Percentiles rank a stretch among this genome's conserved stretches.
Evolutionary conservation across 2,888 invertebrate species (phyloP).

Genomic region (Mamestra brassicae): DNA sequence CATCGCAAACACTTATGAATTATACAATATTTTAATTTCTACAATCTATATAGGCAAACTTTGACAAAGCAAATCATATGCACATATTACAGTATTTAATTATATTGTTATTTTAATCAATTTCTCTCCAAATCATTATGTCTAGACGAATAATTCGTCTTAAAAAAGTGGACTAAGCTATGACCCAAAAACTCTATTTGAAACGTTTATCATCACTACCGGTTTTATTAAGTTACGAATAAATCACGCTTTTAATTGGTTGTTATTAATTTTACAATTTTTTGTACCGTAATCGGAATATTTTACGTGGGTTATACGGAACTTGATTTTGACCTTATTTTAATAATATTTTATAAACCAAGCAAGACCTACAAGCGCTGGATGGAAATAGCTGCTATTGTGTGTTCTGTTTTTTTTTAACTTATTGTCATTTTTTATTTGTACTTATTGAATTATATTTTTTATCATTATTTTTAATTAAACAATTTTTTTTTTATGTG

Average conservation of each 20-base stretch:
- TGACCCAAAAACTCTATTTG: neutral
- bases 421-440: too few species aligned
- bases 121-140: neutral
- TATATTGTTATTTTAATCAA: neutral
- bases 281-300: conserved; percentile 11
- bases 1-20: neutral
- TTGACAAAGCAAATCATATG: neutral
- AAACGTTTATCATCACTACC: conserved; percentile 16
- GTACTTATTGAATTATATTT: too few species aligned
- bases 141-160: neutral
- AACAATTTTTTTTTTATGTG: too few species aligned
- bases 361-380: too few species aligned
- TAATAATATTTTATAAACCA: too few species aligned
- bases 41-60: neutral
- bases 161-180: conserved; percentile 17
- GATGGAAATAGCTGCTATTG: too few species aligned
- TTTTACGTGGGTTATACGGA: neutral
- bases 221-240: conserved; percentile 36
- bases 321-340: neutral
- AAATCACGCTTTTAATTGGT: conserved; percentile 53
- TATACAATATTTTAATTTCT: neutral
- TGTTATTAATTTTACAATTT: conserved; percentile 40
- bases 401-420: too few species aligned
- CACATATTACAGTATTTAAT: neutral
- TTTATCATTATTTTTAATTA: too few species aligned